Conservation (phyloP, 2,113 vertebrate genomes). For the Ceyx cyanopectus region DNA sequence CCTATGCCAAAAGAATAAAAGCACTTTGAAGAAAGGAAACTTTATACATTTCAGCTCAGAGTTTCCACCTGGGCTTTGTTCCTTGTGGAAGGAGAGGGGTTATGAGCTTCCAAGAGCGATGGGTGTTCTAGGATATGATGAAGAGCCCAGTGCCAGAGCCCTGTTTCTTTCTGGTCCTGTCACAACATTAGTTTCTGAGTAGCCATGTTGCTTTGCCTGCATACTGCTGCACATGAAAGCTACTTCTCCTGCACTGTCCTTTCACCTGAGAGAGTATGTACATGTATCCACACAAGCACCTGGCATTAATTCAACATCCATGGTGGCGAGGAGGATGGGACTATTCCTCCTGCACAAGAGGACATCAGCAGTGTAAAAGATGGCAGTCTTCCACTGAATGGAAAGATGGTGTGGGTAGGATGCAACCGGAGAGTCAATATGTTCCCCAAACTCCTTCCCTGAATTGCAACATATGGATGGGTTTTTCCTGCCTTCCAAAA, state of each 20-base stretch:
- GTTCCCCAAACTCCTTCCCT: background rate
- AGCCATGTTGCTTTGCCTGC: background rate
- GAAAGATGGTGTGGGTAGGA: background rate
- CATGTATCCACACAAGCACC: fast-evolving
- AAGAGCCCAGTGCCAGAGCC: background rate
- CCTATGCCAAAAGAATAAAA: conserved; percentile 65
- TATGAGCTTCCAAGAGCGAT: conserved; percentile 34
- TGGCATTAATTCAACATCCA: fast-evolving
- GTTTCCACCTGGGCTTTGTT: conserved; percentile 64
- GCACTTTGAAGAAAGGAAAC: conserved; percentile 66
- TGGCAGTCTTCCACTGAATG: background rate
- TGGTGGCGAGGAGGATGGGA: background rate
- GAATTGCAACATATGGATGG: background rate
- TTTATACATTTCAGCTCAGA: conserved; percentile 39
- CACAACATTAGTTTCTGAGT: background rate
- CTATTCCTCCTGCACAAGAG: background rate
- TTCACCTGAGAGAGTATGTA: fast-evolving
- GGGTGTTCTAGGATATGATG: conserved; percentile 5
- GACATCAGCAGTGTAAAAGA: fast-evolving
- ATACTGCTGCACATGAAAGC: background rate
- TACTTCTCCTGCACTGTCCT: background rate
- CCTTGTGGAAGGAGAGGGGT: background rate
- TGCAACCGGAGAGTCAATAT: background rate
- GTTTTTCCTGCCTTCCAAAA: background rate
- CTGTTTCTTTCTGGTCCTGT: background rate